phyloP scores from a whole-genome alignment of 1,140 invertebrate genomes.

The Maniola jurtina region DNA sequence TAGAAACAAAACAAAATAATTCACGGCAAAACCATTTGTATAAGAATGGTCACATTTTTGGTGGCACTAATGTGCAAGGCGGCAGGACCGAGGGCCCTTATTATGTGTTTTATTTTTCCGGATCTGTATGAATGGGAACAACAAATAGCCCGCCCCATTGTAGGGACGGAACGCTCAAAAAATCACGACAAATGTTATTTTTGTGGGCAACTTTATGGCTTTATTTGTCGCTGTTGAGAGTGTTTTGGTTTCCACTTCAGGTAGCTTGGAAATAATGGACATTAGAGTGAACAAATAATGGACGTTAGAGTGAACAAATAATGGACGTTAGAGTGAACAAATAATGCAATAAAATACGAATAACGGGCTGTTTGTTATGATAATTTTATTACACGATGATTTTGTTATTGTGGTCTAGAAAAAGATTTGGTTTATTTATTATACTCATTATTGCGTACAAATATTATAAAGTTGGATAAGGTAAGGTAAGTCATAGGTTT shows the following conservation, averaged over 20 bases:
- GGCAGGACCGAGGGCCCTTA: constrained; percentile 57
- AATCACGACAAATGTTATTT: constrained; percentile 66
- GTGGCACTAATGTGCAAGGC: constrained; percentile 68
- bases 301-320: no score
- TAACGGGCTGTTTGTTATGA: constrained; percentile 17
- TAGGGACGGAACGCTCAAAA: constrained; percentile 32
- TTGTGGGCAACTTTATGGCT: constrained; percentile 61
- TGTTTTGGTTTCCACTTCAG: constrained; percentile 31
- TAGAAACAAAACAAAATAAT: constrained; percentile 63
- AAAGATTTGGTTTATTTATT: background rate
- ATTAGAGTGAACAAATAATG: no score
- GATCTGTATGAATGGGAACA: constrained; percentile 66
- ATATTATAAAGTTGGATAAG: no score
- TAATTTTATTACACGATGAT: constrained; percentile 10
- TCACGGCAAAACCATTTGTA: constrained; percentile 70
- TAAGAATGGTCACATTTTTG: constrained; percentile 66
- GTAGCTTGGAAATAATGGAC: constrained; percentile 23
- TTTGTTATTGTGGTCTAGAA: background rate
- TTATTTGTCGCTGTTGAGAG: constrained; percentile 49
- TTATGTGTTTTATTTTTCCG: constrained; percentile 76
- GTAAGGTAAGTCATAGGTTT: no score
- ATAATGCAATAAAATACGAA: constrained; percentile 18
- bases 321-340: constrained; percentile 22
- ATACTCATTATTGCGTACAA: no score
- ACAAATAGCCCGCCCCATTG: constrained; percentile 63